Conservation (phyloP, 2,113 vertebrate species). For the Tylochromis polylepis region DNA sequence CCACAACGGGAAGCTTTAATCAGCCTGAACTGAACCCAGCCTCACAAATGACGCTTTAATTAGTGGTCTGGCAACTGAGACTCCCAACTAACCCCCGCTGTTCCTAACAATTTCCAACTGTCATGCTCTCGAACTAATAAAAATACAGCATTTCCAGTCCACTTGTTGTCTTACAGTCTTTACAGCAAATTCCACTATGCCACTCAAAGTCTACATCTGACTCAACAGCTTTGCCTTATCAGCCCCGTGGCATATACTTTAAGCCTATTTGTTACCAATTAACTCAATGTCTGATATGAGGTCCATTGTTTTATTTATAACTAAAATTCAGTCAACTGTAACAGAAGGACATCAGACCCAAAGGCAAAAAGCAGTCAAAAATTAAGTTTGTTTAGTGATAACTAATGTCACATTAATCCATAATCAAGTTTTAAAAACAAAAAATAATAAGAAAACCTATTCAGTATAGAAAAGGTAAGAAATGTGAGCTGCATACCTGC, state of each 20-base stretch:
- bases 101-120: conserved; percentile 11
- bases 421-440: background rate
- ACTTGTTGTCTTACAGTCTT: background rate
- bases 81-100: conserved; percentile 12
- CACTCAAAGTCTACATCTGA: background rate
- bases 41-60: conserved; percentile 48
- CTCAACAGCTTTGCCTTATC: conserved; percentile 16
- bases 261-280: conserved; percentile 62
- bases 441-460: background rate
- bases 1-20: conserved; percentile 30
- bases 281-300: conserved; percentile 28
- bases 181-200: background rate
- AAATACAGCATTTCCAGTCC: background rate
- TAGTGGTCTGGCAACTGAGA: conserved; percentile 31
- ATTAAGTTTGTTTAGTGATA: background rate
- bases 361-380: background rate
- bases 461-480: background rate
- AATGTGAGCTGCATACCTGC: background rate
- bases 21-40: conserved; percentile 18
- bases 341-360: background rate
- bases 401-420: background rate
- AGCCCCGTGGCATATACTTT: conserved; percentile 3
- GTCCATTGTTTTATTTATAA: conserved; percentile 9
- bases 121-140: conserved; percentile 1
- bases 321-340: conserved; percentile 23